Percentiles rank a stretch among this genome's conserved stretches.
Conservation (phyloP, 92 coral and sea anemone species). For the Actinostola sp. region DNA sequence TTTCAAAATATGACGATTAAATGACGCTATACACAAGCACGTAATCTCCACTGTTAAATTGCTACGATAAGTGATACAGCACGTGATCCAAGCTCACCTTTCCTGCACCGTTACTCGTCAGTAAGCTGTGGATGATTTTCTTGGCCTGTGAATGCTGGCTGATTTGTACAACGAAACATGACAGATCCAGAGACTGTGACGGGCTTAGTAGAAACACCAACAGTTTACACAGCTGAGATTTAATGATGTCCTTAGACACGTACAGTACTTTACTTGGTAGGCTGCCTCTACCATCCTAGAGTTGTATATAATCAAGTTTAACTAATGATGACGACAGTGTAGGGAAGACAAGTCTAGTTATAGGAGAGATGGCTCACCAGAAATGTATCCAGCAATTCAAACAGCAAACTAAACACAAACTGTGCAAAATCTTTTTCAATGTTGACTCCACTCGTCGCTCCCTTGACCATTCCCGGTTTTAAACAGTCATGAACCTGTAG, state of each 20-base stretch:
- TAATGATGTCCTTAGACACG: slow-evolving; percentile 69
- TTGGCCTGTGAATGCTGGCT: no score
- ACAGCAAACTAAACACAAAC: slow-evolving; percentile 83
- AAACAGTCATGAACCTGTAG: slow-evolving; percentile 67
- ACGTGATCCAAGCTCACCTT: slow-evolving; percentile 66
- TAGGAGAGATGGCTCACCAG: slow-evolving; percentile 88
- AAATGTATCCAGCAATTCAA: slow-evolving; percentile 78
- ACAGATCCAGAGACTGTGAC: slow-evolving; percentile 50
- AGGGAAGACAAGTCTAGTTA: no score
- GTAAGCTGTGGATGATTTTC: slow-evolving; percentile 68
- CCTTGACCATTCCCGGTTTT: slow-evolving; percentile 68
- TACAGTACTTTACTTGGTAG: slow-evolving; percentile 51
- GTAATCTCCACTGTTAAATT: neutral
- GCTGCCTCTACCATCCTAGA: slow-evolving; percentile 27
- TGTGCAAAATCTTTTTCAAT: slow-evolving; percentile 84
- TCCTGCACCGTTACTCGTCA: slow-evolving; percentile 74
- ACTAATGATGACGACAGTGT: neutral
- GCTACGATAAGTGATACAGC: neutral
- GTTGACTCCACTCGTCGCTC: slow-evolving; percentile 57
- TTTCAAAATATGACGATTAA: neutral
- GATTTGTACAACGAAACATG: slow-evolving; percentile 80
- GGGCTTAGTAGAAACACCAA: slow-evolving; percentile 82
- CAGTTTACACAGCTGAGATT: slow-evolving; percentile 80
- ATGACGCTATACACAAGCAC: neutral
- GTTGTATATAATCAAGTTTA: neutral